Percentiles rank a stretch among this genome's conserved stretches.
Evolutionary conservation across 2,888 invertebrate genomes (phyloP).

Genomic region (Agrochola litura): DNA sequence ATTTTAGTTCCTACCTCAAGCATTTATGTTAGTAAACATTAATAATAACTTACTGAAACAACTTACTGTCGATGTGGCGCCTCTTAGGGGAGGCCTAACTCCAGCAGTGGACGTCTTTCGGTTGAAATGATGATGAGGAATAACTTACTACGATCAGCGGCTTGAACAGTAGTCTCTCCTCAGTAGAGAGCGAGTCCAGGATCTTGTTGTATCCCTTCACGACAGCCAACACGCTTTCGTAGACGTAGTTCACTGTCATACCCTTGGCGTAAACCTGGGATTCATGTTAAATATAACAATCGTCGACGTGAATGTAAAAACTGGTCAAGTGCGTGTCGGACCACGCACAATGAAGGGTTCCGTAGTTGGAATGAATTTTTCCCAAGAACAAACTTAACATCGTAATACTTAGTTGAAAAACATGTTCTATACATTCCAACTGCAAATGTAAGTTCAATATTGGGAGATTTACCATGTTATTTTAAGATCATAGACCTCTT

Average conservation of each 20-base stretch:
- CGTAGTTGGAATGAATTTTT: no score
- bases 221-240: conserved; percentile 93
- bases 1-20: no score
- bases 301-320: no score
- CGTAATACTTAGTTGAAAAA: no score
- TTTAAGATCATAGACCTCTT: no score
- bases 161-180: conserved; percentile 94
- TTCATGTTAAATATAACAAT: neutral
- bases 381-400: no score
- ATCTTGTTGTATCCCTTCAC: conserved; percentile 95
- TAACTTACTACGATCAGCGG: conserved; percentile 91
- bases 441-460: no score
- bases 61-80: neutral
- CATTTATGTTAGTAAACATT: neutral
- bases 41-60: neutral
- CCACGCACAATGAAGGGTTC: no score
- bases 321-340: no score
- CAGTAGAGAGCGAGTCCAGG: conserved; percentile 93
- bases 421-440: no score
- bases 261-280: conserved; percentile 91
- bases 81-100: no score
- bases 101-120: neutral
- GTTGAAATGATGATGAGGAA: neutral
- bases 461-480: no score
- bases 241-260: conserved; percentile 91